Percentiles rank a stretch among this genome's conserved stretches.
Evolutionary conservation across 2,888 invertebrate genomes (phyloP).

Genomic region (Temnothorax ravouxi): DNA sequence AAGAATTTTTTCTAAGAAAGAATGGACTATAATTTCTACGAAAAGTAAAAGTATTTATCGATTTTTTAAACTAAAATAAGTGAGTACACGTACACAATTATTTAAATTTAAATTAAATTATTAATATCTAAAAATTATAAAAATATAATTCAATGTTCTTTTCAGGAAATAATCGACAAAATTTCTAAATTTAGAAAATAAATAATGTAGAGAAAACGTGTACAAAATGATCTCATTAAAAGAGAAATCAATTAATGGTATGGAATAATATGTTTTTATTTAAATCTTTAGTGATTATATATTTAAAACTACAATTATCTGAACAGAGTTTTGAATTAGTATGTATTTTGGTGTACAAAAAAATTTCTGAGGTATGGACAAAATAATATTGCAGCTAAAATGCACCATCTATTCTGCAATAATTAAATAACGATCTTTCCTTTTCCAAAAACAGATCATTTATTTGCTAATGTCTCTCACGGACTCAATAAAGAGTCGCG

Average conservation of each 20-base stretch:
- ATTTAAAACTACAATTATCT: too few species aligned
- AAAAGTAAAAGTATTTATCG: not conserved
- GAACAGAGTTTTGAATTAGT: too few species aligned
- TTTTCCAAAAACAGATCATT: not conserved
- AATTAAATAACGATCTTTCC: not conserved
- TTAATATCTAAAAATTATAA: conserved; percentile 1
- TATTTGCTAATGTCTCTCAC: not conserved
- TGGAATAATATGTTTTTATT: too few species aligned
- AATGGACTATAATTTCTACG: not conserved
- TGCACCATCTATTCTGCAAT: not conserved
- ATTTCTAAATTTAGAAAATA: not conserved
- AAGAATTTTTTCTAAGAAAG: not conserved
- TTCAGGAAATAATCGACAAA: not conserved
- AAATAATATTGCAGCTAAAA: not conserved
- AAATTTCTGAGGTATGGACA: too few species aligned
- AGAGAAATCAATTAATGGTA: too few species aligned
- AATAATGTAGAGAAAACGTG: not conserved
- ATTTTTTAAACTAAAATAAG: not conserved
- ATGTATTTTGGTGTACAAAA: too few species aligned
- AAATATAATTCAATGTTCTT: not conserved
- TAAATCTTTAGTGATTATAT: too few species aligned
- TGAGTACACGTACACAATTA: not conserved
- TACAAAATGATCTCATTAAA: too few species aligned
- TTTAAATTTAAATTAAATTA: conserved; percentile 14
- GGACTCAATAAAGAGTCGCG: not conserved